Conservation (phyloP, 2,113 vertebrate species). For the Nasalis larvatus region DNA sequence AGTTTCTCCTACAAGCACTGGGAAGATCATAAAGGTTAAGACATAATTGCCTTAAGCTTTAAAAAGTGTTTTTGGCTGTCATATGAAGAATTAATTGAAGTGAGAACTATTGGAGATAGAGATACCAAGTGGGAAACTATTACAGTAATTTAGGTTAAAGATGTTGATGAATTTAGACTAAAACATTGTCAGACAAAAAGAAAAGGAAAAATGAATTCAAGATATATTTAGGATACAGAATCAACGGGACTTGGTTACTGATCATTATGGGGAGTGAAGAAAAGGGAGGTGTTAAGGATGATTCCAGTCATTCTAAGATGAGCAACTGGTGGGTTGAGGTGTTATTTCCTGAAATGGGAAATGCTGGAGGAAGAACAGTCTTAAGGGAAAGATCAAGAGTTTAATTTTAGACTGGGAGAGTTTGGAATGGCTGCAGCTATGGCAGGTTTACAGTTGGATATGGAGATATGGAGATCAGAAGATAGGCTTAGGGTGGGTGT, state of each 20-base stretch:
- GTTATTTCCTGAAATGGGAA: slow-evolving; percentile 40
- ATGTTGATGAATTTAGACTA: slow-evolving; percentile 19
- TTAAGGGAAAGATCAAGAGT: neutral
- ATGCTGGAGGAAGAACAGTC: neutral
- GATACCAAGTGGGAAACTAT: neutral
- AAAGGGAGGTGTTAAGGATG: slow-evolving; percentile 5
- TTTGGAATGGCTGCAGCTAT: neutral
- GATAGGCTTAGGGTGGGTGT: neutral
- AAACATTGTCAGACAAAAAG: slow-evolving; percentile 19
- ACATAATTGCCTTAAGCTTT: neutral
- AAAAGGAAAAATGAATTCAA: neutral
- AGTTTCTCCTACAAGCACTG: neutral
- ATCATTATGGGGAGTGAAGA: neutral
- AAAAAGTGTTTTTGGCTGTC: neutral
- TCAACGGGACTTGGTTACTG: neutral
- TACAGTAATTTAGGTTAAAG: slow-evolving; percentile 23
- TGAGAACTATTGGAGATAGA: neutral
- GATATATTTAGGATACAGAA: neutral
- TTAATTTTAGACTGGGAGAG: slow-evolving; percentile 20
- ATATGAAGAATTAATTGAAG: neutral
- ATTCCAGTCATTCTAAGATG: slow-evolving; percentile 8
- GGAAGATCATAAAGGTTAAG: neutral
- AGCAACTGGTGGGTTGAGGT: slow-evolving; percentile 25
- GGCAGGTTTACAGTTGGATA: neutral
- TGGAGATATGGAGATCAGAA: neutral